A percentile compares a stretch with the other conserved stretches of the same genome.
Evolutionary conservation across 2,888 invertebrate species (phyloP).

Genomic region (Ypsolopha sequella): DNA sequence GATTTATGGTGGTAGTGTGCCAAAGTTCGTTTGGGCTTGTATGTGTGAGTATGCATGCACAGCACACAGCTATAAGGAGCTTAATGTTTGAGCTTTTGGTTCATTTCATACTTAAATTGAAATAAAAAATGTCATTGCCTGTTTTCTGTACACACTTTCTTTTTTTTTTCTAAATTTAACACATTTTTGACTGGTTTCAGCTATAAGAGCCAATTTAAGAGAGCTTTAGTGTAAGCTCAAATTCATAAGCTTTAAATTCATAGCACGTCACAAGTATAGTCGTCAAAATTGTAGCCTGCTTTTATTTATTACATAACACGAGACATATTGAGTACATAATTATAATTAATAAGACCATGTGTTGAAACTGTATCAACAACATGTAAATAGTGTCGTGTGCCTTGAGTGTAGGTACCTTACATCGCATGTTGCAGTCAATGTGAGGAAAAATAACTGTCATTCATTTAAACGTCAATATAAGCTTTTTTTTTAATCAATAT

Average conservation of each 20-base stretch:
- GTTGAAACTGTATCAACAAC: slow-evolving; percentile 6
- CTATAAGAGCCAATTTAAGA: too few relatives aligned
- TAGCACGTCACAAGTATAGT: too few relatives aligned
- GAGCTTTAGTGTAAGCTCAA: too few relatives aligned
- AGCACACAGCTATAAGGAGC: slow-evolving; percentile 22
- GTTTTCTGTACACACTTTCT: too few relatives aligned
- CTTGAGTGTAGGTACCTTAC: too few relatives aligned
- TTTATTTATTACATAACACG: background rate
- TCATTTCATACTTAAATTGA: background rate
- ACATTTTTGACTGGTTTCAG: too few relatives aligned
- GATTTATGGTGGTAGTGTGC: slow-evolving; percentile 64
- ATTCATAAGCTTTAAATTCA: too few relatives aligned
- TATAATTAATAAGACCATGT: background rate
- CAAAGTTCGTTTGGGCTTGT: slow-evolving; percentile 50
- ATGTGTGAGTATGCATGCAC: slow-evolving; percentile 27
- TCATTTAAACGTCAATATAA: too few relatives aligned
- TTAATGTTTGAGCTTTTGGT: background rate
- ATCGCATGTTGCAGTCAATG: background rate
- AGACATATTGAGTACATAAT: background rate
- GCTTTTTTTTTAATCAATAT: too few relatives aligned
- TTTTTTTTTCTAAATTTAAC: too few relatives aligned
- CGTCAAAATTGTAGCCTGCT: background rate
- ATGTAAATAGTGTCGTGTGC: slow-evolving; percentile 3
- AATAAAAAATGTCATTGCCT: background rate
- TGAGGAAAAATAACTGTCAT: too few relatives aligned